Evolutionary conservation across 2,888 invertebrate species (phyloP).

Genomic region (Agrotis clavis): DNA sequence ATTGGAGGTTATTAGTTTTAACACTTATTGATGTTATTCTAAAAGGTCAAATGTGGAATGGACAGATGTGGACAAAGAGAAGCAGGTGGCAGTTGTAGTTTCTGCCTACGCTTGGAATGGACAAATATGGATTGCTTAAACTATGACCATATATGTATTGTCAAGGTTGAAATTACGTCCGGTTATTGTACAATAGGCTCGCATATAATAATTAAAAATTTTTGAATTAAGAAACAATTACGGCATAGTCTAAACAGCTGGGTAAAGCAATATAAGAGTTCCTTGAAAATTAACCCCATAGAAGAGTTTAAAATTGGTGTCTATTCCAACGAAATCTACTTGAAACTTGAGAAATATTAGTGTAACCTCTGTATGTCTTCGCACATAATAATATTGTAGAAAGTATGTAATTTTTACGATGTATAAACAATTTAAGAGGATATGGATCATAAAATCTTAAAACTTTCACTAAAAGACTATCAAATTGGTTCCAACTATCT

Average conservation of each 20-base stretch:
- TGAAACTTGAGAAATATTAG: neutral
- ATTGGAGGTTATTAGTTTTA: slow-evolving; percentile 38
- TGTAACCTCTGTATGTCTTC: no score
- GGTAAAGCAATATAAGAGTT: no score
- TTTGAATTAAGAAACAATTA: no score
- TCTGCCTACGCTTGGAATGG: no score
- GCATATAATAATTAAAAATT: neutral
- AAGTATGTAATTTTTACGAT: slow-evolving; percentile 15
- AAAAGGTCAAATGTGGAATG: neutral
- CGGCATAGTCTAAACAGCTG: no score
- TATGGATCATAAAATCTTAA: slow-evolving; percentile 22
- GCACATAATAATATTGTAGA: neutral
- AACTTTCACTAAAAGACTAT: slow-evolving; percentile 37
- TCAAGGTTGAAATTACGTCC: neutral
- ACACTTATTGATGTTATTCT: slow-evolving; percentile 4
- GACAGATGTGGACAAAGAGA: no score
- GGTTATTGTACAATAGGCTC: no score
- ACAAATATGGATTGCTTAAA: neutral
- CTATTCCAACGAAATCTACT: no score
- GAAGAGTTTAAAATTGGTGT: no score
- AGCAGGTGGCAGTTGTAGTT: no score
- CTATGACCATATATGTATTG: neutral
- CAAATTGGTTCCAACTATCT: slow-evolving; percentile 31
- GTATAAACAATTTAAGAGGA: neutral
- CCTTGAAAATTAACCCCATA: no score